phyloP scores from a whole-genome alignment of 2,888 invertebrate genomes.

The Cephus spinipes region DNA sequence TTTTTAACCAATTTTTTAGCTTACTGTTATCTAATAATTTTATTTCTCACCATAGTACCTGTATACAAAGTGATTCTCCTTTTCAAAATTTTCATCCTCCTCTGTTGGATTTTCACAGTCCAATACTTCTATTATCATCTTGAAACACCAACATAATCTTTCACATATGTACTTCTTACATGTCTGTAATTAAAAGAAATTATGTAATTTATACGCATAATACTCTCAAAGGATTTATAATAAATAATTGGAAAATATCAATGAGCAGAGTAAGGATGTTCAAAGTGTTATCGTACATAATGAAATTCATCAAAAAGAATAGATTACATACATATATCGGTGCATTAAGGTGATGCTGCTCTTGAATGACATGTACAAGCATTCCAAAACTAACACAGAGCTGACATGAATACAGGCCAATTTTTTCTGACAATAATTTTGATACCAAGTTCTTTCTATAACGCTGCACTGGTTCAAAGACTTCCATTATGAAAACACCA shows the following conservation, averaged over 20 bases:
- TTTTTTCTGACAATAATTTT: slow-evolving; percentile 45
- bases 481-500: slow-evolving; percentile 54
- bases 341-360: slow-evolving; percentile 55
- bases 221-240: not conserved
- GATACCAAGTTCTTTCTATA: slow-evolving; percentile 54
- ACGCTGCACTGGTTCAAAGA: slow-evolving; percentile 50
- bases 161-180: slow-evolving; percentile 60
- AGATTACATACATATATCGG: slow-evolving; percentile 53
- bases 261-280: not conserved
- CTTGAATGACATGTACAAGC: slow-evolving; percentile 53
- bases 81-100: slow-evolving; percentile 51
- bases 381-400: slow-evolving; percentile 53
- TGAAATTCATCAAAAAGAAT: not conserved
- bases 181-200: slow-evolving; percentile 39
- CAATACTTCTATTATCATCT: slow-evolving; percentile 52
- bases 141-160: slow-evolving; percentile 57
- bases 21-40: slow-evolving; percentile 9
- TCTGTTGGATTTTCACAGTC: slow-evolving; percentile 48
- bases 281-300: not conserved
- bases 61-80: slow-evolving; percentile 60
- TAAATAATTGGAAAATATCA: not conserved
- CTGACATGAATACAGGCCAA: slow-evolving; percentile 56
- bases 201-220: not conserved
- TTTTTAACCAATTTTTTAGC: slow-evolving; percentile 4
- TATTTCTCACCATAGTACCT: slow-evolving; percentile 39